phyloP scores from a whole-genome alignment of 2,888 invertebrate genomes.

The Tetragnatha montana region DNA sequence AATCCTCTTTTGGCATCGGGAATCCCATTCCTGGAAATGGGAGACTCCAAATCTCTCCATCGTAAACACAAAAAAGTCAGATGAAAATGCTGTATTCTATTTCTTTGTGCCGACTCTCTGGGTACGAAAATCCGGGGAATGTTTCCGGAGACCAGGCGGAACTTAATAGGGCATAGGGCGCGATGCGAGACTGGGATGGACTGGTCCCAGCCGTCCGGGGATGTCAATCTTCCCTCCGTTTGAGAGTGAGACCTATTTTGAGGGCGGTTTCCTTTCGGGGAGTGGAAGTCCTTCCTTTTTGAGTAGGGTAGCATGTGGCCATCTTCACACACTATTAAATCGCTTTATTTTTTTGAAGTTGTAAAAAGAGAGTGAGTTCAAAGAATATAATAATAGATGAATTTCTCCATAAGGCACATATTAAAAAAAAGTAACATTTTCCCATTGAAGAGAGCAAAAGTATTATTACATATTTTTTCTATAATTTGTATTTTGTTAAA shows the following conservation, averaged over 20 bases:
- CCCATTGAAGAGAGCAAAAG: too few relatives aligned
- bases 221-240: background rate
- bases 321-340: background rate
- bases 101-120: background rate
- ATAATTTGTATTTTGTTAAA: too few relatives aligned
- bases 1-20: conserved; percentile 40
- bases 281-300: background rate
- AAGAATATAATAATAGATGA: too few relatives aligned
- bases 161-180: conserved; percentile 7
- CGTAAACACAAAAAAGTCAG: conserved; percentile 44
- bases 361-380: too few relatives aligned
- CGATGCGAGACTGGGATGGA: background rate
- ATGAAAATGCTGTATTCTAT: conserved; percentile 37
- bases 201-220: background rate
- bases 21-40: conserved; percentile 44
- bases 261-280: background rate
- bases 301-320: background rate
- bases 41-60: conserved; percentile 38
- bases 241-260: background rate
- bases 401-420: too few relatives aligned
- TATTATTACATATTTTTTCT: too few relatives aligned
- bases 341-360: too few relatives aligned
- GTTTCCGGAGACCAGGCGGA: conserved; percentile 1
- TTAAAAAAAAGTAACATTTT: too few relatives aligned
- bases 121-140: conserved; percentile 9